These are phyloP conservation scores for Meloidogyne chitwoodi DNA, from an alignment of 1,140 invertebrate species.

Conservation along the genomic window DNA sequence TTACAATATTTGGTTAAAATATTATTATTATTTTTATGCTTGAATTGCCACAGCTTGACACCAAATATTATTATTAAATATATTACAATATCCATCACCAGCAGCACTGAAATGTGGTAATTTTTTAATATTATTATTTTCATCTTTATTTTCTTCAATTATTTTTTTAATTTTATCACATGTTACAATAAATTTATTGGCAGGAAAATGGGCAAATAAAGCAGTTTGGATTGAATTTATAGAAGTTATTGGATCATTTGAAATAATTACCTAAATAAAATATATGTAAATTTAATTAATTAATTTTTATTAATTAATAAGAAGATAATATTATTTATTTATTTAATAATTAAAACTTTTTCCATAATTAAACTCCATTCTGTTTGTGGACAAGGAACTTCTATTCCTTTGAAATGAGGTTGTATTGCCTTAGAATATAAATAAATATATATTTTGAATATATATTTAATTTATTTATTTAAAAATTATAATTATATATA, in stretches of 20 bases:
- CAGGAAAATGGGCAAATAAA: background rate
- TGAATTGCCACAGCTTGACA: slow-evolving; percentile 6
- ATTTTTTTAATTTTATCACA: background rate
- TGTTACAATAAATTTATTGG: slow-evolving; percentile 4
- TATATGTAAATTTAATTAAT: background rate
- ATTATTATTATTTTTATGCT: slow-evolving; percentile 1
- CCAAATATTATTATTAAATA: slow-evolving; percentile 1
- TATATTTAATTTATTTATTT: background rate
- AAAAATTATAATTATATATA: background rate
- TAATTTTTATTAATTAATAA: background rate
- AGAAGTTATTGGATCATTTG: background rate
- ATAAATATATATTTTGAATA: background rate
- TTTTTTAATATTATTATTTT: background rate
- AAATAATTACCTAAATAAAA: background rate
- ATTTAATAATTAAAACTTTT: background rate
- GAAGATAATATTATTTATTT: background rate
- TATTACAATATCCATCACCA: slow-evolving; percentile 17
- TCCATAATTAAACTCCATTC: slow-evolving; percentile 9
- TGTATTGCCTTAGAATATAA: slow-evolving; percentile 5
- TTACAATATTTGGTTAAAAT: background rate
- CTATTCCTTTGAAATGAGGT: slow-evolving; percentile 4
- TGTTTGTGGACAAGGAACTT: slow-evolving; percentile 8
- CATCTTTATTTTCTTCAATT: background rate
- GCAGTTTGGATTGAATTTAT: background rate
- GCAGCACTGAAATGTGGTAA: background rate